phyloP scores from a whole-genome alignment of 2,888 invertebrate species.

The Drosophila austrosaltans region DNA sequence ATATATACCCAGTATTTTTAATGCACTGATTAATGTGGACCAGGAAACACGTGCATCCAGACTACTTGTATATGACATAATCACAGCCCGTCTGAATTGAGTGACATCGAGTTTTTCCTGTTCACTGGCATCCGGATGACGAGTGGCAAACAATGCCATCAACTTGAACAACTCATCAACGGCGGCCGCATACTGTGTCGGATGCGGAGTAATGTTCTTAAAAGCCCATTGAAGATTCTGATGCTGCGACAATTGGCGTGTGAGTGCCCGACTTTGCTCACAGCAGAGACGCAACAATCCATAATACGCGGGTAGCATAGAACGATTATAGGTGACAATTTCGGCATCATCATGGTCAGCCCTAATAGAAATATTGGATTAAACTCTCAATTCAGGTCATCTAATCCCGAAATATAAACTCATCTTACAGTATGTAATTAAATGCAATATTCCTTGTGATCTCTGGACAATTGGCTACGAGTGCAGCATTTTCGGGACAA shows the following conservation, averaged over 20 bases:
- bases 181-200: constrained; percentile 95
- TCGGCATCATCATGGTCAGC: constrained; percentile 99
- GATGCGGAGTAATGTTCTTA: constrained; percentile 97
- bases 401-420: no score
- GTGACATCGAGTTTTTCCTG: constrained; percentile 92
- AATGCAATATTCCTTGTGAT: constrained; percentile 97
- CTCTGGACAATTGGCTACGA: constrained; percentile 93
- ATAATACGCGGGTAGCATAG: constrained; percentile 96
- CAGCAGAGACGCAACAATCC: constrained; percentile 95
- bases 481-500: constrained; percentile 95
- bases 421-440: constrained; percentile 97
- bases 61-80: constrained; percentile 94
- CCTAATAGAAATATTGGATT: constrained; percentile 84
- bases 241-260: constrained; percentile 93
- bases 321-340: constrained; percentile 95
- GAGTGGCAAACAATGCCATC: constrained; percentile 94
- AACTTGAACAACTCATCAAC: constrained; percentile 96
- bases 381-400: neutral
- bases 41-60: constrained; percentile 95
- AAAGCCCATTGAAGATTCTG: constrained; percentile 99
- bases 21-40: constrained; percentile 96
- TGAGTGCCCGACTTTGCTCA: constrained; percentile 93
- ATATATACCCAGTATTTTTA: constrained; percentile 88
- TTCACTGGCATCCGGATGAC: constrained; percentile 90
- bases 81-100: constrained; percentile 92